phyloP scores from a whole-genome alignment of 2,113 vertebrate species.

The Rynchops niger region DNA sequence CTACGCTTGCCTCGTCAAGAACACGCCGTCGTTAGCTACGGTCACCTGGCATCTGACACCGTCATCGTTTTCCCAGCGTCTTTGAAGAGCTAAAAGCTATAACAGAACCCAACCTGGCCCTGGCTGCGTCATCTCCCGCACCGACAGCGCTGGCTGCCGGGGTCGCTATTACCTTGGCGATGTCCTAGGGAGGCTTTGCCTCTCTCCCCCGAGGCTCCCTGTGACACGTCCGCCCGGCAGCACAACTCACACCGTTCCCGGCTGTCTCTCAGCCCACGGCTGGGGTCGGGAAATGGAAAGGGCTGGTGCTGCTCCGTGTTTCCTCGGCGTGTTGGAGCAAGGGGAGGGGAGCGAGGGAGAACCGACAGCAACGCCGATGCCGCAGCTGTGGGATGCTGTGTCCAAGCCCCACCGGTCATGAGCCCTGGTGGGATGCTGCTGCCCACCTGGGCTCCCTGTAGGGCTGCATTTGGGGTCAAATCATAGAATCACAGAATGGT shows the following conservation, averaged over 20 bases:
- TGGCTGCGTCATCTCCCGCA: neutral
- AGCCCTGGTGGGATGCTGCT: neutral
- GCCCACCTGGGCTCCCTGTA: rapidly evolving
- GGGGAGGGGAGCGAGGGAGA: neutral
- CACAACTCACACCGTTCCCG: neutral
- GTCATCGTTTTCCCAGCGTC: neutral
- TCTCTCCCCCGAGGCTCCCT: neutral
- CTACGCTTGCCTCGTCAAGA: neutral
- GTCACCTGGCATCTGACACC: neutral
- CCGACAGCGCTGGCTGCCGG: rapidly evolving
- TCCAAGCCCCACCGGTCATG: rapidly evolving
- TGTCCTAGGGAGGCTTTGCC: neutral
- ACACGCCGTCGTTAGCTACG: neutral
- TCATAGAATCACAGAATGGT: neutral
- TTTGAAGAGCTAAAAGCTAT: neutral
- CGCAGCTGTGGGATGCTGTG: neutral
- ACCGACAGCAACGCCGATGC: rapidly evolving
- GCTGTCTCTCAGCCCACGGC: neutral
- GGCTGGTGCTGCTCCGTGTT: neutral
- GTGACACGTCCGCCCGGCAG: rapidly evolving
- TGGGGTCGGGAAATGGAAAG: neutral
- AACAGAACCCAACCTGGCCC: neutral
- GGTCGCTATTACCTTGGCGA: neutral
- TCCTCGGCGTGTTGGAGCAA: rapidly evolving
- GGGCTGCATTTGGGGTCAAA: neutral